phyloP scores from a whole-genome alignment of 1,140 invertebrate species.

The Zaprionus davidi region DNA sequence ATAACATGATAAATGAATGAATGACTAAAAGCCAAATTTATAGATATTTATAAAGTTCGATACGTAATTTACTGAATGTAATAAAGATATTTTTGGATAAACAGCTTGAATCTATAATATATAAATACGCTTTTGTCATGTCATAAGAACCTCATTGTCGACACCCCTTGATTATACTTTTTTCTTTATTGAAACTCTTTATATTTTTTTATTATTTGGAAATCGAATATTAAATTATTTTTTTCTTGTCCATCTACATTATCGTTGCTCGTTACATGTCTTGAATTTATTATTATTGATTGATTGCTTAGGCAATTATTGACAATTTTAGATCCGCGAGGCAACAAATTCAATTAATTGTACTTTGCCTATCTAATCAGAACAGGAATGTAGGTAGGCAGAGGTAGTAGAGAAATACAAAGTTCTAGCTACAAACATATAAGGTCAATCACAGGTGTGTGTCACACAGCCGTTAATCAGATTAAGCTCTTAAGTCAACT shows the following conservation, averaged over 20 bases:
- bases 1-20: neutral
- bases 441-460: constrained; percentile 11
- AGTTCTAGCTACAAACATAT: neutral
- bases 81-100: constrained; percentile 2
- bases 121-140: neutral
- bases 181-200: no score
- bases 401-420: constrained; percentile 6
- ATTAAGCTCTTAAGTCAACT: constrained; percentile 19
- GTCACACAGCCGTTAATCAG: neutral
- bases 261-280: neutral
- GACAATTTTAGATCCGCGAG: constrained; percentile 9
- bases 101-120: neutral
- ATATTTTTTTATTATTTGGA: neutral
- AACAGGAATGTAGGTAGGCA: neutral
- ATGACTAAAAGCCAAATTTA: neutral
- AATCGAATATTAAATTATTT: neutral
- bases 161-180: neutral
- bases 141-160: neutral
- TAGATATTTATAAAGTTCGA: neutral
- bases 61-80: neutral
- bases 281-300: constrained; percentile 13
- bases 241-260: neutral
- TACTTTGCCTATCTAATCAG: constrained; percentile 11
- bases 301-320: constrained; percentile 19
- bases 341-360: constrained; percentile 29